These are phyloP conservation scores for Strigamia maritima DNA, from an alignment of 2,888 invertebrate species.

Conservation along the genomic window DNA sequence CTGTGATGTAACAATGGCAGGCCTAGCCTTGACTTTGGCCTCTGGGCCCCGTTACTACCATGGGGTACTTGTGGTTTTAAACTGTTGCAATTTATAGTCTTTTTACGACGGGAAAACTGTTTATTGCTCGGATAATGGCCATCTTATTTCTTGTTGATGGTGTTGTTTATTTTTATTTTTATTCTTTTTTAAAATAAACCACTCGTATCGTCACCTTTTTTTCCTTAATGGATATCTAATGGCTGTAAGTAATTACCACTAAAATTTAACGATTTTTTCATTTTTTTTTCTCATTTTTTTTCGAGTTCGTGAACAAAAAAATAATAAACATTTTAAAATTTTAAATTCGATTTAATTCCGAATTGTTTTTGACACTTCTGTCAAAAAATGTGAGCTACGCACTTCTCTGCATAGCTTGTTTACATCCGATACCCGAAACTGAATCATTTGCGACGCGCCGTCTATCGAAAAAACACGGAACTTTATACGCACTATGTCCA, in stretches of 20 bases:
- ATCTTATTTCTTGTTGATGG: neutral
- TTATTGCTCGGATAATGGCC: conserved; percentile 27
- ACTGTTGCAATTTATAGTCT: conserved; percentile 34
- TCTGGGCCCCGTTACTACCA: conserved; percentile 9
- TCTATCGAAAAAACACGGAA: neutral
- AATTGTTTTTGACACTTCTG: neutral
- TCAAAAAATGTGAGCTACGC: neutral
- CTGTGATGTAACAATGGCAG: conserved; percentile 37
- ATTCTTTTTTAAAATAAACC: neutral
- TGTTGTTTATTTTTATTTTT: conserved; percentile 7
- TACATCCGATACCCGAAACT: neutral
- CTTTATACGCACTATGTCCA: neutral
- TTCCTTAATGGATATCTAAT: neutral
- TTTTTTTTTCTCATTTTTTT: neutral
- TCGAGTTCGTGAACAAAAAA: neutral
- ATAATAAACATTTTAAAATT: neutral
- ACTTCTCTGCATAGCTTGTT: no score
- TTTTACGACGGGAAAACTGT: conserved; percentile 37
- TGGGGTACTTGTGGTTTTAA: conserved; percentile 20
- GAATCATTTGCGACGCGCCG: neutral
- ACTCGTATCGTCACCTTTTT: neutral
- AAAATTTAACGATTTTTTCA: neutral
- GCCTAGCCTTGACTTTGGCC: conserved; percentile 8
- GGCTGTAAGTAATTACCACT: neutral
- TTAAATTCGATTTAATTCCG: neutral